phyloP scores from a whole-genome alignment of 2,797 vertebrate genomes.

The Dendrocincla fuliginosa region DNA sequence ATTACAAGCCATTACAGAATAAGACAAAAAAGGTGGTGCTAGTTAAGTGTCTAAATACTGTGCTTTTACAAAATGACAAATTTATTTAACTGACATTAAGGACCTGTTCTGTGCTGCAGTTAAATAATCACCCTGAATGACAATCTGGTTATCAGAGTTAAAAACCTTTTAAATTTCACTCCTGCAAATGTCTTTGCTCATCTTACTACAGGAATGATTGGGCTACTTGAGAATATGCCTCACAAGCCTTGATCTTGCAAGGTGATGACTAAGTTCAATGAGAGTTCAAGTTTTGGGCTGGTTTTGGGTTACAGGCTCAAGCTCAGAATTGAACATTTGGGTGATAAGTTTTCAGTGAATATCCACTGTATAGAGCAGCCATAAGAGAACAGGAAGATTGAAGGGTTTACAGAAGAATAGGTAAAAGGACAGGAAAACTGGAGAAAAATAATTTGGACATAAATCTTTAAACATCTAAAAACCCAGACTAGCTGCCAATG shows the following conservation, averaged over 20 bases:
- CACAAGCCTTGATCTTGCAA: neutral
- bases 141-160: neutral
- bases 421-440: neutral
- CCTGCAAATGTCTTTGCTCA: neutral
- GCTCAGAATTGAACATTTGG: neutral
- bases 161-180: neutral
- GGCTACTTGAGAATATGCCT: neutral
- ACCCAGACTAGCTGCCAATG: neutral
- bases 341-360: neutral
- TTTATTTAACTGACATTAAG: neutral
- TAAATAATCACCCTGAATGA: neutral
- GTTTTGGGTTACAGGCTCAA: neutral
- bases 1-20: neutral
- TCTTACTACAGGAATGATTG: neutral
- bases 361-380: neutral
- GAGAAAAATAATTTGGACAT: conserved; percentile 56
- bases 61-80: neutral
- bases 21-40: neutral
- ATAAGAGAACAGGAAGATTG: neutral
- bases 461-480: conserved; percentile 66
- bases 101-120: neutral
- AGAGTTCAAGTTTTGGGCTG: neutral
- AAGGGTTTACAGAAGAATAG: conserved; percentile 16
- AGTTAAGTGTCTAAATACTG: neutral
- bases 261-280: neutral